Evolutionary conservation across 2,888 invertebrate species (phyloP).

Genomic region (Cerastoderma edule): DNA sequence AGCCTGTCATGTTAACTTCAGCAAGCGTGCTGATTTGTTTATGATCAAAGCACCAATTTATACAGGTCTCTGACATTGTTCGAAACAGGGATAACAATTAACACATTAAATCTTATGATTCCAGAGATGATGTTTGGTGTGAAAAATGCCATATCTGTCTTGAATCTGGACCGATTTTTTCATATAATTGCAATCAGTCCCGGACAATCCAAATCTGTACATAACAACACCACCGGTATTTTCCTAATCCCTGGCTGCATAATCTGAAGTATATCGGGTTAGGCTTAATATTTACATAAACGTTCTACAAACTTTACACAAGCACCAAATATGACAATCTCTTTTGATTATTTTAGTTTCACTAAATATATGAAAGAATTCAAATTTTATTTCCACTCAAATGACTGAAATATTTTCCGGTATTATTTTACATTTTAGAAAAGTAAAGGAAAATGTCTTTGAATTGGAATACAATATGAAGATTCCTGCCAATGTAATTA

Average conservation of each 20-base stretch:
- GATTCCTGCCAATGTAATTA: constrained; percentile 11
- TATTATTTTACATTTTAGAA: constrained; percentile 1
- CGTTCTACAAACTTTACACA: neutral
- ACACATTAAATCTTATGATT: no score
- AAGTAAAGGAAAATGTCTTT: constrained; percentile 10
- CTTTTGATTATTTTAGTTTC: neutral
- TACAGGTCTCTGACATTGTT: no score
- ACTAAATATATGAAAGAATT: neutral
- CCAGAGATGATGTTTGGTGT: no score
- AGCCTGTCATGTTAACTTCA: no score
- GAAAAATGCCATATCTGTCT: no score
- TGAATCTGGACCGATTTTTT: no score
- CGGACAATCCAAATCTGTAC: no score
- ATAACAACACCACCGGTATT: neutral
- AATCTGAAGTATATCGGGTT: neutral
- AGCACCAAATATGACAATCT: neutral
- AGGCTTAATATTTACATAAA: no score
- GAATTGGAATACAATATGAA: constrained; percentile 19
- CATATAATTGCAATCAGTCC: no score
- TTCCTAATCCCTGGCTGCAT: neutral
- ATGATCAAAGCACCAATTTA: no score
- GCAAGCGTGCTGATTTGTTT: no score
- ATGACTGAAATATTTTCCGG: neutral
- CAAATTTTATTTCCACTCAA: neutral
- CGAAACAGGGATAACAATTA: no score